Evolutionary conservation across 2,888 invertebrate species (phyloP).

Genomic region (Andrena hattorfiana): DNA sequence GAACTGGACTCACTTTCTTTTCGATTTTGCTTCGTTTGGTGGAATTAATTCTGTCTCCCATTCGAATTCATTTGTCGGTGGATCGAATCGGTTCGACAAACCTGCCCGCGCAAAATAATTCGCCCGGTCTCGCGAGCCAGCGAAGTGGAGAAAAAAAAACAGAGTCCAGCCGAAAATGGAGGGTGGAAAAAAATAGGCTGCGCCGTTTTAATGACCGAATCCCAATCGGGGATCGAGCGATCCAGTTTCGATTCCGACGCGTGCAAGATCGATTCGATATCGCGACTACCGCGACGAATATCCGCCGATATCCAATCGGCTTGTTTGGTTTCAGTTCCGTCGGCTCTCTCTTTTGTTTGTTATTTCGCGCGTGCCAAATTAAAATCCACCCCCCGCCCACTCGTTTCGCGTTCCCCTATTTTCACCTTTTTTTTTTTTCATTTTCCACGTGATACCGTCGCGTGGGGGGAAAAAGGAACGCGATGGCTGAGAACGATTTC

Average conservation of each 20-base stretch:
- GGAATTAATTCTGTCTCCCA: not conserved
- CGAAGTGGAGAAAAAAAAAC: slow-evolving; percentile 10
- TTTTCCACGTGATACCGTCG: slow-evolving; percentile 32
- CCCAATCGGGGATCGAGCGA: slow-evolving; percentile 50
- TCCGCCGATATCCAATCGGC: slow-evolving; percentile 74
- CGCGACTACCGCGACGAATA: slow-evolving; percentile 35
- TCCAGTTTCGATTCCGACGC: slow-evolving; percentile 73
- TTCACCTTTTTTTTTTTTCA: slow-evolving; percentile 30
- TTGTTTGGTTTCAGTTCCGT: slow-evolving; percentile 78
- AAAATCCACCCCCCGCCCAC: slow-evolving; percentile 55
- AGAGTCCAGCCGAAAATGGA: not conserved
- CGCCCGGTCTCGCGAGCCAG: not conserved
- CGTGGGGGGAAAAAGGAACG: too few species aligned
- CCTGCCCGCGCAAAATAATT: not conserved
- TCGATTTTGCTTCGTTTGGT: not conserved
- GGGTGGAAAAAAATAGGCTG: slow-evolving; percentile 25
- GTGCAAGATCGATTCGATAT: slow-evolving; percentile 64
- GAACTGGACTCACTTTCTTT: not conserved
- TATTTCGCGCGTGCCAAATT: slow-evolving; percentile 75
- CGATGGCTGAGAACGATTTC: slow-evolving; percentile 21
- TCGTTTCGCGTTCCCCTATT: slow-evolving; percentile 48
- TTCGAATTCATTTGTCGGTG: not conserved
- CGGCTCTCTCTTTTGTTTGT: slow-evolving; percentile 76
- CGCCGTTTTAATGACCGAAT: slow-evolving; percentile 67
- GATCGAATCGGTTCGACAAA: not conserved